phyloP scores from a whole-genome alignment of 2,888 invertebrate genomes.

The Zygothrica quintamaculata region DNA sequence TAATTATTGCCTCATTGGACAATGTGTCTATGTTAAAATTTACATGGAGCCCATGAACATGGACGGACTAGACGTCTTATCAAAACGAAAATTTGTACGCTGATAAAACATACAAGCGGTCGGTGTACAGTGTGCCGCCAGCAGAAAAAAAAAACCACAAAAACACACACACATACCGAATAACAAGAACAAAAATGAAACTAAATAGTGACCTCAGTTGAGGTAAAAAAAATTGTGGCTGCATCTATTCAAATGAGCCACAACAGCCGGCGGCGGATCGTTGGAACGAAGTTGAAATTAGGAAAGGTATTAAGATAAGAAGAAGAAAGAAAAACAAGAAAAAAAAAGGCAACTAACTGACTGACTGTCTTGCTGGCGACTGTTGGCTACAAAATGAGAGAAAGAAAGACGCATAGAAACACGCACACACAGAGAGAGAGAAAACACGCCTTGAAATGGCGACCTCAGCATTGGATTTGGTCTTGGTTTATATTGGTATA shows the following conservation, averaged over 20 bases:
- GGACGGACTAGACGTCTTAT: slow-evolving; percentile 54
- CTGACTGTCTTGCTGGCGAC: slow-evolving; percentile 21
- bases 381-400: slow-evolving; percentile 35
- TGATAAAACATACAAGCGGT: slow-evolving; percentile 62
- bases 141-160: slow-evolving; percentile 34
- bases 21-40: slow-evolving; percentile 49
- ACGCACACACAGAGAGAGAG: slow-evolving; percentile 10
- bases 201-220: slow-evolving; percentile 10
- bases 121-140: slow-evolving; percentile 6
- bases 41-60: slow-evolving; percentile 41
- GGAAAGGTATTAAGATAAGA: slow-evolving; percentile 78
- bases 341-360: slow-evolving; percentile 30
- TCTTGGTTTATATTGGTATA: slow-evolving; percentile 19
- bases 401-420: slow-evolving; percentile 14
- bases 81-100: slow-evolving; percentile 76
- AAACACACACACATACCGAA: no score
- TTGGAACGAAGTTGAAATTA: slow-evolving; percentile 58
- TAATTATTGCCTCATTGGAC: slow-evolving; percentile 36
- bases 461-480: slow-evolving; percentile 38
- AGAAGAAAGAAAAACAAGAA: slow-evolving; percentile 35
- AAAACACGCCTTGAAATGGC: slow-evolving; percentile 71
- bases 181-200: slow-evolving; percentile 25
- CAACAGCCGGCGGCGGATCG: slow-evolving; percentile 45
- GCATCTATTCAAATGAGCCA: slow-evolving; percentile 75
- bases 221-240: slow-evolving; percentile 33